A percentile compares a stretch with the other conserved stretches of the same genome.
Evolutionary conservation across 2,113 vertebrate species (phyloP).

Genomic region (Mugil cephalus): DNA sequence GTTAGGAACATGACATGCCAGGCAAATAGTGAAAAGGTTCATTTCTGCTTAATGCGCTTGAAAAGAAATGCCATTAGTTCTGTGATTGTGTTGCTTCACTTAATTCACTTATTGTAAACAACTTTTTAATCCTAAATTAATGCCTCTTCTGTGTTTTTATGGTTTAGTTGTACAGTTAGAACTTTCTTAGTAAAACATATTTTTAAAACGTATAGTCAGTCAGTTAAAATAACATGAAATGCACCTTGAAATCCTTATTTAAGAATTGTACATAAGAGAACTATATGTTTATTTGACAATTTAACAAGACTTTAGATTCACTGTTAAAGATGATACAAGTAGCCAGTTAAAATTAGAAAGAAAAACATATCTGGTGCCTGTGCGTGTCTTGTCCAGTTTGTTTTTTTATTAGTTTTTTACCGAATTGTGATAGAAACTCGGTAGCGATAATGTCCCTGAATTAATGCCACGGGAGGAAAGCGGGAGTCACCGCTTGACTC

Average conservation of each 20-base stretch:
- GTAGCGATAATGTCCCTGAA: background rate
- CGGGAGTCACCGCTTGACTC: background rate
- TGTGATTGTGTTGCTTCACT: background rate
- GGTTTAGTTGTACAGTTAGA: too few species aligned
- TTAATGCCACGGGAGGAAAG: conserved; percentile 12
- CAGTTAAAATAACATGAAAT: background rate
- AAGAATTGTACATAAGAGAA: background rate
- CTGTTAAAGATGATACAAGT: background rate
- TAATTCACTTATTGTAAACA: too few species aligned
- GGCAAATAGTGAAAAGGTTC: conserved; percentile 11
- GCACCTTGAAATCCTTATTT: too few species aligned
- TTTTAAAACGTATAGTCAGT: background rate
- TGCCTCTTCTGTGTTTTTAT: background rate
- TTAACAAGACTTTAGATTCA: background rate
- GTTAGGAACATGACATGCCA: conserved; percentile 1
- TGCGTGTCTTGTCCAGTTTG: background rate
- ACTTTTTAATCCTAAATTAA: background rate
- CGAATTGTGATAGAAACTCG: conserved; percentile 10
- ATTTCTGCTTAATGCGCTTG: background rate
- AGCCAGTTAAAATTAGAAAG: background rate
- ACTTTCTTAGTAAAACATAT: background rate
- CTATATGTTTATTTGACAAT: background rate
- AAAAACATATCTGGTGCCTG: background rate
- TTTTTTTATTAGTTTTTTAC: background rate
- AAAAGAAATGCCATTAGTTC: background rate